Evolutionary conservation across 2,888 invertebrate species (phyloP).

Genomic region (Mycalesis mineus): DNA sequence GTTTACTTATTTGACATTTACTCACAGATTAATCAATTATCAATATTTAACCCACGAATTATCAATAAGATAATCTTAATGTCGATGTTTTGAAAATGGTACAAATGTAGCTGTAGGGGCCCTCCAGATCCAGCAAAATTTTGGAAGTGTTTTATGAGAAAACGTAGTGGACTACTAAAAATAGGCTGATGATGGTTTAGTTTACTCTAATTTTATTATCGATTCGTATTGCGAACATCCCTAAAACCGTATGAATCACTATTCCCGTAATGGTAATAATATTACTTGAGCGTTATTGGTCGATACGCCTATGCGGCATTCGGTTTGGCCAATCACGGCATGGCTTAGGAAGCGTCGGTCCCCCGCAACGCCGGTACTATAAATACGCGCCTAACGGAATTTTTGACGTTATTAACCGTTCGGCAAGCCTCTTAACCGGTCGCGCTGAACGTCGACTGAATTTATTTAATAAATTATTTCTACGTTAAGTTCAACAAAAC

Average conservation of each 20-base stretch:
- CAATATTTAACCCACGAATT: too few relatives aligned
- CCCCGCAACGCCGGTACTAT: conserved; percentile 72
- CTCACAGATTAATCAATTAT: too few relatives aligned
- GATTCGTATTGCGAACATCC: conserved; percentile 25
- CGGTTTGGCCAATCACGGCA: conserved; percentile 65
- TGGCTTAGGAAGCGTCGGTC: conserved; percentile 66
- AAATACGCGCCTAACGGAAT: conserved; percentile 72
- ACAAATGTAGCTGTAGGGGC: too few relatives aligned
- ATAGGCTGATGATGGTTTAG: background rate
- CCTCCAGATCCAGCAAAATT: too few relatives aligned
- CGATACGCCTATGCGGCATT: conserved; percentile 65
- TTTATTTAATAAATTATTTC: conserved; percentile 64
- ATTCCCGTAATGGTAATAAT: conserved; percentile 74
- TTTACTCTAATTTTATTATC: conserved; percentile 6
- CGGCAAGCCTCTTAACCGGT: conserved; percentile 84
- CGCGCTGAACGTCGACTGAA: conserved; percentile 78
- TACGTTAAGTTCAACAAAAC: conserved; percentile 70
- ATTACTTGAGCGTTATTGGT: conserved; percentile 67
- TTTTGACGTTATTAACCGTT: conserved; percentile 79
- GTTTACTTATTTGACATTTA: too few relatives aligned
- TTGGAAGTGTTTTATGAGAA: too few relatives aligned
- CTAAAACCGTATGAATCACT: conserved; percentile 42
- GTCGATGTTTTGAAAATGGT: too few relatives aligned
- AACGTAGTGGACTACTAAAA: too few relatives aligned
- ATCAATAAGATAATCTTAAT: too few relatives aligned